Base-by-base conservation (phyloP, 30 jellyfish, hydroid and myxozoan genomes). In the Calvadosia cruxmelitensis region DNA sequence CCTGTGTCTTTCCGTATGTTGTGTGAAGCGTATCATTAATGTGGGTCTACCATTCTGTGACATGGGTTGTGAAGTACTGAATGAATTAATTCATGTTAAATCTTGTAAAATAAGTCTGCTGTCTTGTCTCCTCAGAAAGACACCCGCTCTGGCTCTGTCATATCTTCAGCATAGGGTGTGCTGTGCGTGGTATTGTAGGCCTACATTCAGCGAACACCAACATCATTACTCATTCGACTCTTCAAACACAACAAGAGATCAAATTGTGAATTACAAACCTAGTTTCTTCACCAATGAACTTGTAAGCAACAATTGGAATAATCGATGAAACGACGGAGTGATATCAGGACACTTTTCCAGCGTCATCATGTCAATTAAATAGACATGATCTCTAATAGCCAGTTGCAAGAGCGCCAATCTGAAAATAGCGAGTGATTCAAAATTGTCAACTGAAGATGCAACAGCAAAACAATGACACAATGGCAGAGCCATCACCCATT, bases 351-450 rank as follows among this genome's bases (percentile, higher is more conserved):
- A 49, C 25, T 66, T 65, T 10, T 81, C 82, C 49, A 89, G 71
- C 31, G 52, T 71, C 33, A 80, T n/a, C 30, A 89, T 49, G 63
- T 89, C 98, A 3, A 89, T 42, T 0, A 89, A 73, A 64, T 31
- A 89, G 0, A 81, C 92, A 12, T 67, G 34, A 3, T 76, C 93
- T 53, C 50, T 34, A 33, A 73, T 78, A 33, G 98, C 98, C 51
- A 89, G 74, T 52, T 89, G 98, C 73, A 89, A 52, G 31, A 80
- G 76, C 29, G 98, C 89, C 62, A 89, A 70, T 48, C 98, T 89
- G 79, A 0, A 53, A 68, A 42, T 5, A 42, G 20, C 57, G 20
- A 42, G 20, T 42, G 57, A 42, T 42, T 10, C 10, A 5, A 42
- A 5, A 5, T 10, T 42, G 20, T 20, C 57, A 42, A 42, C 57